Conservation (phyloP, 35 echinoderm and acorn worm species). For the Holothuria glaberrima region DNA sequence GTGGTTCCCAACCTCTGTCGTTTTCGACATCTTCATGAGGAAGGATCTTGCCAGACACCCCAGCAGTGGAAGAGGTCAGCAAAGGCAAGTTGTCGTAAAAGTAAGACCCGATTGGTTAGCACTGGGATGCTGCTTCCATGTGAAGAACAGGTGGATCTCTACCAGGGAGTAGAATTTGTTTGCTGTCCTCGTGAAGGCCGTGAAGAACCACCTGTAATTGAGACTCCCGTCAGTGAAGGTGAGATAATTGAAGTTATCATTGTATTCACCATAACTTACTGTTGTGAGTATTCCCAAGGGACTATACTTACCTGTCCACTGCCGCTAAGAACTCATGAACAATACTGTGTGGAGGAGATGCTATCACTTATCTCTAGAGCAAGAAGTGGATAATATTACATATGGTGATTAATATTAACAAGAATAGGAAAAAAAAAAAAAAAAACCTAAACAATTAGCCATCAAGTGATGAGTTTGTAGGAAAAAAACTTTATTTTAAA, state of each 20-base stretch:
- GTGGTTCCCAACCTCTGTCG: slow-evolving; percentile 79
- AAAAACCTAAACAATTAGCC: too few species aligned
- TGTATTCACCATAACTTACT: too few species aligned
- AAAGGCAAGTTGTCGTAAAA: slow-evolving; percentile 42
- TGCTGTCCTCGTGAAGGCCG: slow-evolving; percentile 69
- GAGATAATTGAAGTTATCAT: not conserved
- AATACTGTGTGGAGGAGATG: too few species aligned
- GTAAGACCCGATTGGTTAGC: slow-evolving; percentile 36
- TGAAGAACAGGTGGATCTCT: slow-evolving; percentile 56
- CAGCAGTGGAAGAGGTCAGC: slow-evolving; percentile 66
- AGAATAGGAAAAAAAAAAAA: too few species aligned
- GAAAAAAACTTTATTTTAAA: too few species aligned
- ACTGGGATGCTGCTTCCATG: slow-evolving; percentile 84
- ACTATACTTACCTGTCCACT: too few species aligned
- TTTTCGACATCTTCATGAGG: slow-evolving; percentile 78
- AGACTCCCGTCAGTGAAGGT: slow-evolving; percentile 4
- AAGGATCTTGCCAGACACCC: slow-evolving; percentile 66
- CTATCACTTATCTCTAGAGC: too few species aligned
- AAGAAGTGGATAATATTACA: too few species aligned
- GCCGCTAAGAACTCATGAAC: too few species aligned
- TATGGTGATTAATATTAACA: too few species aligned
- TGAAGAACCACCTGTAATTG: not conserved
- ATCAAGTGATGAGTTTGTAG: too few species aligned
- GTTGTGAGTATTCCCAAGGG: too few species aligned
- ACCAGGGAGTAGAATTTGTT: slow-evolving; percentile 83